Evolutionary conservation across 2,888 invertebrate genomes (phyloP).

Genomic region (Heteromyza rotundicornis): DNA sequence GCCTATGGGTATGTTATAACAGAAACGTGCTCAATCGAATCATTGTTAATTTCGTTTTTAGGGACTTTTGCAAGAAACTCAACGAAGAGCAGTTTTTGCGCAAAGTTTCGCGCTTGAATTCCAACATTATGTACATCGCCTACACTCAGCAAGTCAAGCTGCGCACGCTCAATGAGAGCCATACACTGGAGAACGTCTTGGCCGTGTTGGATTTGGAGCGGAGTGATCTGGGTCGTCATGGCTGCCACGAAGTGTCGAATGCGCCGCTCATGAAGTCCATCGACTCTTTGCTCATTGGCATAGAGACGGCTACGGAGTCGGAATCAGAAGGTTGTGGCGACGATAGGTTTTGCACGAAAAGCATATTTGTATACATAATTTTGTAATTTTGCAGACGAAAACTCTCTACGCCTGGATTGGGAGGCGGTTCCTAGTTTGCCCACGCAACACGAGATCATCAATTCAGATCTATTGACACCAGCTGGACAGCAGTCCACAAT

Average conservation of each 20-base stretch:
- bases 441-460: conserved; percentile 45
- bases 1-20: conserved; percentile 67
- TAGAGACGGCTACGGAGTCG: conserved; percentile 70
- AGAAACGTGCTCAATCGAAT: no score
- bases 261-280: conserved; percentile 64
- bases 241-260: conserved; percentile 67
- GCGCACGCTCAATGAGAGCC: conserved; percentile 69
- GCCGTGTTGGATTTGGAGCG: conserved; percentile 71
- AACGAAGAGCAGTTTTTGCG: conserved; percentile 75
- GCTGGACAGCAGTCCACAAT: conserved; percentile 64
- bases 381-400: conserved; percentile 59
- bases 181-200: conserved; percentile 76
- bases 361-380: neutral
- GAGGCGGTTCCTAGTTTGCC: conserved; percentile 69
- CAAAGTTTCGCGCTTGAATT: conserved; percentile 79
- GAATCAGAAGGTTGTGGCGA: conserved; percentile 69
- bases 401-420: conserved; percentile 80
- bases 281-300: conserved; percentile 70
- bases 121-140: conserved; percentile 80
- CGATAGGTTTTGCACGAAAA: no score
- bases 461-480: conserved; percentile 45
- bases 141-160: conserved; percentile 77
- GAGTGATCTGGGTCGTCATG: conserved; percentile 75
- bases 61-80: conserved; percentile 52
- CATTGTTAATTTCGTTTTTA: neutral